A percentile compares a stretch with the other conserved stretches of the same genome.
Conservation (phyloP, 2,797 vertebrate genomes). For the Alcedo quadribrachys region DNA sequence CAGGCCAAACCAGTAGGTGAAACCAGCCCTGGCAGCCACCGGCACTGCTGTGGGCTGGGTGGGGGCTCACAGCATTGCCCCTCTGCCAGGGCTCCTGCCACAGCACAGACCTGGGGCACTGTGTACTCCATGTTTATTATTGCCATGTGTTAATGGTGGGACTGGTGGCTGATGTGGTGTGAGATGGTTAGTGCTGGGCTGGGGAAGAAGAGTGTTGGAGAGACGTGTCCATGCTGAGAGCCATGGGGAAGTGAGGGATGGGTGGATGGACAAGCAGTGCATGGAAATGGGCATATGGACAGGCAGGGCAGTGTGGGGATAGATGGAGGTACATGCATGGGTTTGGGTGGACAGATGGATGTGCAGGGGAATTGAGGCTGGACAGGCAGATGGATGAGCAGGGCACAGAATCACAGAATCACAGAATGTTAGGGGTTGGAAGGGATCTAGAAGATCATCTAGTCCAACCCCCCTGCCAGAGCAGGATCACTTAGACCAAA, state of each 20-base stretch:
- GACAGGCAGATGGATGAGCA: no score
- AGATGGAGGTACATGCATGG: not conserved
- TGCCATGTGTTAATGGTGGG: not conserved
- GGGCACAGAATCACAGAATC: no score
- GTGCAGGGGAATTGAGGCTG: no score
- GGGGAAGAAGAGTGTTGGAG: not conserved
- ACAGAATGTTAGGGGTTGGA: no score
- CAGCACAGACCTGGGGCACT: not conserved
- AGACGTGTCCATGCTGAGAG: not conserved
- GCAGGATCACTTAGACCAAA: no score
- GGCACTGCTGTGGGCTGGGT: not conserved
- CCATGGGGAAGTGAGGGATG: not conserved
- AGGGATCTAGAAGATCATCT: no score
- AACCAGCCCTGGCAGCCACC: accelerated
- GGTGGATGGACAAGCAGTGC: not conserved
- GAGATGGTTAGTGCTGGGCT: not conserved
- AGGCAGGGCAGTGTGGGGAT: not conserved
- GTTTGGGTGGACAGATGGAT: accelerated
- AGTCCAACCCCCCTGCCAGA: no score
- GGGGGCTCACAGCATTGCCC: not conserved
- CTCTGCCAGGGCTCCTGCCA: not conserved
- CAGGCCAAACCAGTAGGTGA: accelerated
- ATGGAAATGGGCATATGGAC: not conserved
- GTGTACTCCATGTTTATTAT: accelerated
- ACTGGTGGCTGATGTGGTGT: not conserved